Evolutionary conservation across 2,113 vertebrate species (phyloP).

Genomic region (Fregetta grallaria): DNA sequence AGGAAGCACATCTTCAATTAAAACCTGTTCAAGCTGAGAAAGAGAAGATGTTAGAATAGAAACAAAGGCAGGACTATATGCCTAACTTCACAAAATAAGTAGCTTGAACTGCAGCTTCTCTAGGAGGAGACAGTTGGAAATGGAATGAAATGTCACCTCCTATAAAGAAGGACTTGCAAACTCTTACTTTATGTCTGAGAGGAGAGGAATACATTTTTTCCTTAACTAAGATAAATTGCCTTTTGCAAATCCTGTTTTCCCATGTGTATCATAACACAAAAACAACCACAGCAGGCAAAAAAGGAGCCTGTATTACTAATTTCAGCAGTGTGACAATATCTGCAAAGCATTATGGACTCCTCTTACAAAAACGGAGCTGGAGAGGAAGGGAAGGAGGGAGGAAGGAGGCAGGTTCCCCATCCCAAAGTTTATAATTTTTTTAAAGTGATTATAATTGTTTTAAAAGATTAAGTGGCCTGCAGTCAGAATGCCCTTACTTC

Average conservation of each 20-base stretch:
- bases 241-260: neutral
- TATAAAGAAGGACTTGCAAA: neutral
- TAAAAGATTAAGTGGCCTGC: neutral
- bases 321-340: neutral
- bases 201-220: neutral
- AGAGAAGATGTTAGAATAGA: neutral
- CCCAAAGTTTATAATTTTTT: neutral
- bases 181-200: neutral
- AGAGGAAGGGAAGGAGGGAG: neutral
- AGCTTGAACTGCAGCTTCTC: neutral
- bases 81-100: neutral
- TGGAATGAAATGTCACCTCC: neutral
- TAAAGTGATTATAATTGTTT: neutral
- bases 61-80: neutral
- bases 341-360: neutral
- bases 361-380: neutral
- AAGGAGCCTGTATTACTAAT: neutral
- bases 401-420: neutral
- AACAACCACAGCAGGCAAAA: neutral
- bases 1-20: constrained; percentile 87
- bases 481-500: neutral
- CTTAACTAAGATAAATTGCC: neutral
- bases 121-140: neutral
- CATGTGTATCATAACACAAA: neutral
- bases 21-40: constrained; percentile 87